These are phyloP conservation scores for Cryptoprocta ferox DNA, from an alignment of 2,797 vertebrate genomes.

Conservation along the genomic window DNA sequence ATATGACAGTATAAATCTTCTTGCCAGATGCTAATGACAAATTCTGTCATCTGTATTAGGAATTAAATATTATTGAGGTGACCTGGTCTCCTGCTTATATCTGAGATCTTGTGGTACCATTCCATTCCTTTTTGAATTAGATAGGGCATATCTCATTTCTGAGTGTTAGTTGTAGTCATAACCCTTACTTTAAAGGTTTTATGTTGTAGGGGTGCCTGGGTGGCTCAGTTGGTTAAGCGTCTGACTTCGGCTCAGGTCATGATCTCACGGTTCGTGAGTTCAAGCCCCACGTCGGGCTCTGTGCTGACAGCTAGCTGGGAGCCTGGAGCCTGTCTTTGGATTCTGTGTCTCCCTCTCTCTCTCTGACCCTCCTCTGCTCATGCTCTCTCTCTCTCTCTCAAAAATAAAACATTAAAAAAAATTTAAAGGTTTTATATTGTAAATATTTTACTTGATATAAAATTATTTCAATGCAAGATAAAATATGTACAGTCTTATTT, in stretches of 20 bases:
- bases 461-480: slow-evolving; percentile 86
- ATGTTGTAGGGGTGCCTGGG: slow-evolving; percentile 77
- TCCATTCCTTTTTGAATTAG: slow-evolving; percentile 66
- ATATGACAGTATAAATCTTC: slow-evolving; percentile 58
- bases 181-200: slow-evolving; percentile 82
- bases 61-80: slow-evolving; percentile 53
- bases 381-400: no score
- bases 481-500: slow-evolving; percentile 74
- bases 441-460: slow-evolving; percentile 87
- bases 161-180: slow-evolving; percentile 74
- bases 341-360: no score
- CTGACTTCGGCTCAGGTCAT: no score
- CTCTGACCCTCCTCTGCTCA: no score
- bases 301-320: no score
- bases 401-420: no score
- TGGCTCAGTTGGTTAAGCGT: no score
- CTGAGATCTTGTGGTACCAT: slow-evolving; percentile 11
- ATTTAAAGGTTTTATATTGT: slow-evolving; percentile 85
- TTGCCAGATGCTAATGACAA: slow-evolving; percentile 34
- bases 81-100: not conserved
- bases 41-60: slow-evolving; percentile 67
- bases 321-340: no score
- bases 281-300: no score
- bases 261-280: no score
- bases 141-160: slow-evolving; percentile 66